Base-by-base conservation (phyloP, 2,797 vertebrate genomes). In the Falco naumanni region DNA sequence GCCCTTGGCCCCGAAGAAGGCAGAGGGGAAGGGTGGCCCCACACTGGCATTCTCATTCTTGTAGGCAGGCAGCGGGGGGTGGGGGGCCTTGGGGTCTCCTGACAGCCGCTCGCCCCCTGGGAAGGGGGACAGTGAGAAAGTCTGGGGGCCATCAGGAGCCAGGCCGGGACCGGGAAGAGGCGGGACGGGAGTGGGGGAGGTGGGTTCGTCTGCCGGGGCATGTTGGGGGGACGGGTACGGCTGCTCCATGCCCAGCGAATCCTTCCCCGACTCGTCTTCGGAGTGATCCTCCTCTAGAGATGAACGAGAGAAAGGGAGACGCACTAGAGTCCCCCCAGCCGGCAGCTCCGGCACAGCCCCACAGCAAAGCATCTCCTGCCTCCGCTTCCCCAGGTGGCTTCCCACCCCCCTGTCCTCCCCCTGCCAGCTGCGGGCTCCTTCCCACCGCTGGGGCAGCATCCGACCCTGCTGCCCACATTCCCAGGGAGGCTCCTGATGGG, bases 201-300 rank as follows among this genome's bases (percentile, higher is more conserved):
- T 22, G 4, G 97, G 97, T 74, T 98, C 98, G 1, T 99, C 98
- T 0, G 91, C 90, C 0, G 97, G 93, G 0, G 93, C 51, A 3
- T 97, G 98, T 39, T 98, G 99, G 16, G 99, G 99, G 41, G 99
- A 98, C 0, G 98, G 98, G 96, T 98, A 99, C 5, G 99, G 97
- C 83, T 97, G 98, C 4, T 98, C 98, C 2, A 98, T 98, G 95
- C 98, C 97, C 95, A 98, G 91, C 1, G 97, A 96, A 81, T 99
- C 98, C 97, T 98, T 98, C 68, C 97, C 98, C 3, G 98, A 97
- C 72, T 99, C 98, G 7, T 99, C 98, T 59, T 98, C 98, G 0
- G 98, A 98, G 84, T 98, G 98, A 93, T 99, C 98, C 84, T 99
- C 99, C 97, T 99, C 99, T 99, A 97, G 96, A 98, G 90, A 90